Percentiles rank a stretch among this genome's conserved stretches.
Evolutionary conservation across 30 jellyfish, hydroid and myxozoan genomes (phyloP).

Genomic region (Nemopilema nomurai): DNA sequence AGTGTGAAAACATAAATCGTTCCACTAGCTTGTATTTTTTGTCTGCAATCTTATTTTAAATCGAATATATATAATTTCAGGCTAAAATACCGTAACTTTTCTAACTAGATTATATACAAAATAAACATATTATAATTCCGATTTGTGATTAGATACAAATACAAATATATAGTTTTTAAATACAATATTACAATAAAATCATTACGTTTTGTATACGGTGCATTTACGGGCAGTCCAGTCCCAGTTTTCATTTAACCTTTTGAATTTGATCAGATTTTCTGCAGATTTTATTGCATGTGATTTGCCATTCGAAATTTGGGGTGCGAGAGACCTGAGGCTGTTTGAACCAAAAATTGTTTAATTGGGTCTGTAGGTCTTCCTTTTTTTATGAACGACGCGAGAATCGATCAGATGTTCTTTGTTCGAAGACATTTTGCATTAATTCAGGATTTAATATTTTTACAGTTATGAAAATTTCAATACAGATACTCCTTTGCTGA

Average conservation of each 20-base stretch:
- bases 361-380: constrained; percentile 2
- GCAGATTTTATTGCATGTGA: constrained; percentile 12
- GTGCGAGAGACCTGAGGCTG: constrained; percentile 26
- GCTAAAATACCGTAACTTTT: background rate
- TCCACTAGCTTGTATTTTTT: too few species aligned
- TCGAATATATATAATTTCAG: background rate
- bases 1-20: too few species aligned
- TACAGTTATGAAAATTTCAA: constrained; percentile 26
- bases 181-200: background rate
- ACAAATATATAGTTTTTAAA: too few species aligned
- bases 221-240: background rate
- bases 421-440: constrained; percentile 32
- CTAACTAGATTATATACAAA: background rate
- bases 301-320: constrained; percentile 8
- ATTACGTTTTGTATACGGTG: background rate
- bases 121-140: background rate
- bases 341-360: background rate
- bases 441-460: constrained; percentile 22
- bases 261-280: constrained; percentile 9
- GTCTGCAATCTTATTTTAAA: background rate
- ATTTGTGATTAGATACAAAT: too few species aligned
- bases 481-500: constrained; percentile 25
- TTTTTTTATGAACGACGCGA: constrained; percentile 9
- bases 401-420: constrained; percentile 13
- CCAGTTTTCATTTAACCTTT: background rate